Percentiles rank a stretch among this genome's conserved stretches.
Conservation (phyloP, 2,797 vertebrate genomes). For the Chelon auratus region DNA sequence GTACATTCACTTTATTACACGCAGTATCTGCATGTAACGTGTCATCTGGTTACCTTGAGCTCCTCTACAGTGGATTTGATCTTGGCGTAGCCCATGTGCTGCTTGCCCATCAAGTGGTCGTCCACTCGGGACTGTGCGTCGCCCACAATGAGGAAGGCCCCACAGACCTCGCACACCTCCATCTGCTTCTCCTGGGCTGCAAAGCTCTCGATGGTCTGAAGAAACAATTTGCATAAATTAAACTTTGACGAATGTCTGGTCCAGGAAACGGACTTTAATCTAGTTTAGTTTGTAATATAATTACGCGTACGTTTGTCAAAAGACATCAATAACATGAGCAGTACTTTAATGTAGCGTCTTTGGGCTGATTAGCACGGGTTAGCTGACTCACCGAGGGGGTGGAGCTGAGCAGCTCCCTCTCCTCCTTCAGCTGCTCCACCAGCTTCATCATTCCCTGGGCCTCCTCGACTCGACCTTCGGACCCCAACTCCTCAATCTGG, state of each 20-base stretch:
- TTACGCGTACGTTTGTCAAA: background rate
- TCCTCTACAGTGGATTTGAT: conserved; percentile 99
- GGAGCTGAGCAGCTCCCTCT: conserved; percentile 93
- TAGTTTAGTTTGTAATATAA: background rate
- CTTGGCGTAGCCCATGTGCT: conserved; percentile 99
- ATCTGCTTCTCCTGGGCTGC: conserved; percentile 99
- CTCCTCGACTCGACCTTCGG: conserved; percentile 98
- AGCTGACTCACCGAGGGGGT: conserved; percentile 89
- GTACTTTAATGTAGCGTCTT: background rate
- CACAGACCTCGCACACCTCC: conserved; percentile 99
- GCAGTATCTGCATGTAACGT: too few relatives aligned
- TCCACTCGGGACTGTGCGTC: conserved; percentile 98
- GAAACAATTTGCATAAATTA: background rate
- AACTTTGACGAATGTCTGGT: background rate
- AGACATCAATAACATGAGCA: background rate
- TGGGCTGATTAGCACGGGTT: conserved; percentile 4
- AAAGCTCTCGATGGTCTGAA: conserved; percentile 98
- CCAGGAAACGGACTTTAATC: too few relatives aligned
- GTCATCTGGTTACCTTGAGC: conserved; percentile 87
- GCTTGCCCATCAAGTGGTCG: conserved; percentile 99
- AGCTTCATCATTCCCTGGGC: conserved; percentile 99
- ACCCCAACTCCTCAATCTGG: conserved; percentile 97
- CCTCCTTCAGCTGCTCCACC: conserved; percentile 98
- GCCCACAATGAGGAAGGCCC: conserved; percentile 98
- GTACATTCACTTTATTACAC: too few relatives aligned